A percentile compares a stretch with the other conserved stretches of the same genome.
Conservation (phyloP, 2,113 vertebrate species). For the Trematomus loennbergii region DNA sequence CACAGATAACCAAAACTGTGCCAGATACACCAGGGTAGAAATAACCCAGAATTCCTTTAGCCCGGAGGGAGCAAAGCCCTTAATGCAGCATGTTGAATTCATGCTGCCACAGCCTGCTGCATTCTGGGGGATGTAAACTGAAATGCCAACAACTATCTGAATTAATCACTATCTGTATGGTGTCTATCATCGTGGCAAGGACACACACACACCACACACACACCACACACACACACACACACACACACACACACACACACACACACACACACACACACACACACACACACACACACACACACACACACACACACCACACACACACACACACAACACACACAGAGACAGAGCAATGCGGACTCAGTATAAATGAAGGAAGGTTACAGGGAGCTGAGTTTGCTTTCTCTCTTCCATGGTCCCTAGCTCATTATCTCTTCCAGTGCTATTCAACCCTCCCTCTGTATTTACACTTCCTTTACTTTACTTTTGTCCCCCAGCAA, state of each 20-base stretch:
- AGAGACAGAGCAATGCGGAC: neutral
- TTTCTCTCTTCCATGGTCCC: neutral
- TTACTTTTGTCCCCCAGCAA: neutral
- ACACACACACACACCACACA: conserved; percentile 19
- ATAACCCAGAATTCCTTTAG: conserved; percentile 65
- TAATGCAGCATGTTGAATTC: conserved; percentile 58
- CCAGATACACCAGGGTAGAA: conserved; percentile 72
- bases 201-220: neutral
- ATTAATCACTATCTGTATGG: conserved; percentile 49
- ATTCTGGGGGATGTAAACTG: conserved; percentile 32
- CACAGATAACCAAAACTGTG: conserved; percentile 70
- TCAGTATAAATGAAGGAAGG: conserved; percentile 36
- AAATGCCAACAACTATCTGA: conserved; percentile 51
- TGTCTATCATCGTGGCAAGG: conserved; percentile 26
- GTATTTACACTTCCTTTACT: neutral
- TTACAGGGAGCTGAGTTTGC: conserved; percentile 35
- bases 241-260: conserved; percentile 26
- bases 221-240: neutral
- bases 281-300: conserved; percentile 27
- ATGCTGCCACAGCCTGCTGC: conserved; percentile 34
- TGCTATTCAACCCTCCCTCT: neutral
- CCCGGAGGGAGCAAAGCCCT: conserved; percentile 57
- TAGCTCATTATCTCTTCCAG: conserved; percentile 28
- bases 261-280: conserved; percentile 12
- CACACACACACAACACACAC: neutral